A percentile compares a stretch with the other conserved stretches of the same genome.
These are phyloP conservation scores for pig (Sus scrofa) DNA, from an alignment of 2,113 vertebrate genomes.

Conservation along the genomic window DNA sequence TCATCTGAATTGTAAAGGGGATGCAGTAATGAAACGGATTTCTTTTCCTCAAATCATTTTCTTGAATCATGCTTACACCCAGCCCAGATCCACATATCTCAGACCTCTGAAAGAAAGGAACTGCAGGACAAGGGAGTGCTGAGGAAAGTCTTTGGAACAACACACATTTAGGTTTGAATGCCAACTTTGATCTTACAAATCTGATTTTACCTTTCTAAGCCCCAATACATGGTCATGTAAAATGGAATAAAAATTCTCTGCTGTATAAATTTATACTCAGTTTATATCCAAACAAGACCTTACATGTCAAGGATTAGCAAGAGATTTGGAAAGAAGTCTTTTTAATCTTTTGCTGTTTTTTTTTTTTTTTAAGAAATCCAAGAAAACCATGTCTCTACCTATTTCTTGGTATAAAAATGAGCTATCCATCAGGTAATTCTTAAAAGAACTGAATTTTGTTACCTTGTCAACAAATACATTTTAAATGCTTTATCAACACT, in stretches of 20 bases:
- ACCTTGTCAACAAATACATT: constrained; percentile 33
- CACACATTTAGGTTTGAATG: neutral
- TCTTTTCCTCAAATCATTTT: neutral
- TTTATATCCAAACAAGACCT: neutral
- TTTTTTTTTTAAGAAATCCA: constrained; percentile 22
- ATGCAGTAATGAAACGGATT: neutral
- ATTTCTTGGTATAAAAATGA: neutral
- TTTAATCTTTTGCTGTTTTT: neutral
- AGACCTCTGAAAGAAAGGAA: neutral
- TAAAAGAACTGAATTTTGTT: constrained; percentile 22
- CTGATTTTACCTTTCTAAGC: neutral
- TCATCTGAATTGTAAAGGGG: neutral
- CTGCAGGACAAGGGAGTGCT: neutral
- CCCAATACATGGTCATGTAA: neutral
- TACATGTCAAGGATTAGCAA: neutral
- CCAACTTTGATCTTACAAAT: neutral
- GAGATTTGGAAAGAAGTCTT: neutral
- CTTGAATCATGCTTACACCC: neutral
- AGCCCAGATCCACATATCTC: neutral
- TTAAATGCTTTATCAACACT: constrained; percentile 44
- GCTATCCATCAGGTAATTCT: neutral
- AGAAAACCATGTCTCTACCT: neutral
- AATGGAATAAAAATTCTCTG: constrained; percentile 2
- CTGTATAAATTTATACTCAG: neutral
- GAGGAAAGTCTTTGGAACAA: neutral